phyloP scores from a whole-genome alignment of 2,113 vertebrate genomes.

The Bungarus multicinctus region DNA sequence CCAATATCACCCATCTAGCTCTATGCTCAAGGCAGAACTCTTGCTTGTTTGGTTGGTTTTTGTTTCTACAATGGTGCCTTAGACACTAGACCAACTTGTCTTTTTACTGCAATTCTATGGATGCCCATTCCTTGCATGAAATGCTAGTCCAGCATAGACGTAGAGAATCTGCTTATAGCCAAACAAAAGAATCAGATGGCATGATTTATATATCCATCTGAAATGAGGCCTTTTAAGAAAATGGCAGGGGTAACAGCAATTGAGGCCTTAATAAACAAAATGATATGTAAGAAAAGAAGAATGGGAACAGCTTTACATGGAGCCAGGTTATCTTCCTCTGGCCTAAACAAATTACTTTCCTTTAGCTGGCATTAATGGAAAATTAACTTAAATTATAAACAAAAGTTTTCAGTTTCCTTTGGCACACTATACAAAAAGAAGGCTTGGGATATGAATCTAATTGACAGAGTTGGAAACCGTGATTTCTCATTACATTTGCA shows the following conservation, averaged over 20 bases:
- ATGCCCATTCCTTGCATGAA: neutral
- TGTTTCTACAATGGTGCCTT: neutral
- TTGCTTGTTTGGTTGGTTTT: no score
- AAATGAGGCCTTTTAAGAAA: neutral
- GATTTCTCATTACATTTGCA: neutral
- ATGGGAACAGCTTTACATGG: neutral
- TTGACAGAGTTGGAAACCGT: neutral
- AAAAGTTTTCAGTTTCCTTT: neutral
- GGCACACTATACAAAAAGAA: neutral
- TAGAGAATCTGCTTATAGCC: neutral
- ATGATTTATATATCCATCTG: neutral
- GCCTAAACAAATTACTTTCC: neutral
- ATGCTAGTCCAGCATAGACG: neutral
- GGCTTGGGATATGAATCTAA: neutral
- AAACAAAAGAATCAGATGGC: neutral
- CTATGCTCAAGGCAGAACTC: neutral
- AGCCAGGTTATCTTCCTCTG: neutral
- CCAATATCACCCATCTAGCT: neutral
- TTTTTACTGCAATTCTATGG: neutral
- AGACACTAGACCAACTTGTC: neutral
- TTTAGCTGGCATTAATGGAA: neutral
- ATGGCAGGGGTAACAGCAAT: neutral
- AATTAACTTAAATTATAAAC: neutral
- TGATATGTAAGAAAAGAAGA: neutral
- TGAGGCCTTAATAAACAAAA: neutral